Evolutionary conservation across 2,888 invertebrate genomes (phyloP), one percentile per base, ranked within the genome.

Genomic region (Perizoma flavofasciatum): DNA sequence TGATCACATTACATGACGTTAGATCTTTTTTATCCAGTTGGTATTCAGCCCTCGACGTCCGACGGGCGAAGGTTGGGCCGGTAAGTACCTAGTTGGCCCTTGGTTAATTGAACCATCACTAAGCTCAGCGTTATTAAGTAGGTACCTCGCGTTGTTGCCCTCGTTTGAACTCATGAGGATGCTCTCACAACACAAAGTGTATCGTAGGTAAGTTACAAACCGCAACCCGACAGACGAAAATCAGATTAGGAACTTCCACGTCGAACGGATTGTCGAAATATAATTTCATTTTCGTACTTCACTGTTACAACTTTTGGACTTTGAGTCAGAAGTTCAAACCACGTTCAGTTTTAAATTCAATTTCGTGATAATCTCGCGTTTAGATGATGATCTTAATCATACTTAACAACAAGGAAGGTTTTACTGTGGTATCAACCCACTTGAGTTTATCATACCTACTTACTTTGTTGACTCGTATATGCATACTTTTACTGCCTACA

Each of bases 81-180:
- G 53, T 53, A 55, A 52, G 55, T 54, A 61, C 59, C 46, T 63
- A 61, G 58, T 65, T 59, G 52, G 51, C 52, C 59, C 55, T 68
- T 65, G 61, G 61, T 71, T 67, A 69, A 69, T 70, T 66, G 55
- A 62, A 55, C 39, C 54, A 59, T 67, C 68, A 72, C 69, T 74
- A 66, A 69, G 72, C 66, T 58, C 67, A 66, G 65, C 63, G 65
- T 74, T 74, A 76, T 77, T 72, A 78, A 75, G 37, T 37, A 37
- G 22, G 73, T 68, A 75, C 71, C 68, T 61, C 55, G 65, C 64
- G 69, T 67, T 65, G 69, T 63, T 61, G 70, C 56, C 76, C 72
- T 69, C 68, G 55, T 67, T 71, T 63, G 61, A 63, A 65, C 65
- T 64, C 68, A 51, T 66, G 54, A 65, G 59, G 53, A 47, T 59